Conservation (phyloP, 2,113 vertebrate species). For the Ia io region DNA sequence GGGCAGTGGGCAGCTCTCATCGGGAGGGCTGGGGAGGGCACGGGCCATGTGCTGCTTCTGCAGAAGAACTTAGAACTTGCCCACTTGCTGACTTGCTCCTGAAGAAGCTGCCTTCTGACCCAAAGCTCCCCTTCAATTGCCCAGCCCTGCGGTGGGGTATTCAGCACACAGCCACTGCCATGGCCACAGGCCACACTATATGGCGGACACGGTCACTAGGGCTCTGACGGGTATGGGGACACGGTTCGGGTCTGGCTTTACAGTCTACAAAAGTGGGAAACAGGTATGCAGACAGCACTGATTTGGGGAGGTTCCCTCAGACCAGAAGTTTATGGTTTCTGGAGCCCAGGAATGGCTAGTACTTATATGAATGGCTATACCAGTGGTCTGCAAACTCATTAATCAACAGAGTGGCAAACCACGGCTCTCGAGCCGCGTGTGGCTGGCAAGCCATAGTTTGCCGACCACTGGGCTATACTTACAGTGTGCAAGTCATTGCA, state of each 20-base stretch:
- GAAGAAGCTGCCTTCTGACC: neutral
- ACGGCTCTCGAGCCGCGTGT: no score
- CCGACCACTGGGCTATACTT: neutral
- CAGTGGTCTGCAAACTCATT: no score
- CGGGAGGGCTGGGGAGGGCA: neutral
- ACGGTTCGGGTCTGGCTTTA: neutral
- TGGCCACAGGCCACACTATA: neutral
- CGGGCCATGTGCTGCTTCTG: neutral
- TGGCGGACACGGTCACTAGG: neutral
- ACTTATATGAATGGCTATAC: neutral
- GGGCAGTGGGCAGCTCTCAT: neutral
- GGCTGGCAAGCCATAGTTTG: no score
- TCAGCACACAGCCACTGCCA: neutral
- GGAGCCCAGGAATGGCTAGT: neutral
- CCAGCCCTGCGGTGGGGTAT: neutral
- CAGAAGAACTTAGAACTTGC: neutral
- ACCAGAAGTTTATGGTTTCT: neutral
- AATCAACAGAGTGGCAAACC: no score
- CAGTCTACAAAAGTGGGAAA: neutral
- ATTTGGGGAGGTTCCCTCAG: no score
- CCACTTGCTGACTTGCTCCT: neutral
- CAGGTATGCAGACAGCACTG: neutral
- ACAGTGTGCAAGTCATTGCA: neutral
- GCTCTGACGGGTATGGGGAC: neutral
- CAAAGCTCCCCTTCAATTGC: neutral